A percentile compares a stretch with the other conserved stretches of the same genome.
Evolutionary conservation across 2,888 invertebrate genomes (phyloP).

Genomic region (Drosophila koepferae): DNA sequence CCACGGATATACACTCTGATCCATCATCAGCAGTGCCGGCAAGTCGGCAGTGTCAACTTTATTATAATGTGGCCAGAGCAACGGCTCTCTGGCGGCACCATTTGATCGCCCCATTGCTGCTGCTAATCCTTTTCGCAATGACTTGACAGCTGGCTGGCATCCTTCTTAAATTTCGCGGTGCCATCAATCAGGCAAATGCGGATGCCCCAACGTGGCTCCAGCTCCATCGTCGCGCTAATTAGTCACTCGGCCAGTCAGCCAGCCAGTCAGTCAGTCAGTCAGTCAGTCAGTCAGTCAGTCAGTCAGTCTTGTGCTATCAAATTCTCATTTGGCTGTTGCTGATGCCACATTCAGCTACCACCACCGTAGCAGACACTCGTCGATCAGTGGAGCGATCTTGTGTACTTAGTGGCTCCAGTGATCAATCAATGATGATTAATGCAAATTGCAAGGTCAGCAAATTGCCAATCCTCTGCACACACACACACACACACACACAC

Average conservation of each 20-base stretch:
- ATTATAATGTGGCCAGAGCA: slow-evolving; percentile 57
- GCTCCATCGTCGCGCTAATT: slow-evolving; percentile 74
- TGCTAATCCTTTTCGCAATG: slow-evolving; percentile 84
- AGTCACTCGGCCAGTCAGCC: slow-evolving; percentile 66
- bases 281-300: slow-evolving; percentile 15
- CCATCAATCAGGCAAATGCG: slow-evolving; percentile 83
- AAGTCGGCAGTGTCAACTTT: slow-evolving; percentile 79
- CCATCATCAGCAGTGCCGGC: slow-evolving; percentile 71
- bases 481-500: slow-evolving; percentile 51
- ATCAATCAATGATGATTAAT: slow-evolving; percentile 82
- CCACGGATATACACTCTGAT: slow-evolving; percentile 58
- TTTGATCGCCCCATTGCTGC: slow-evolving; percentile 76
- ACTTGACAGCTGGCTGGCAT: slow-evolving; percentile 84
- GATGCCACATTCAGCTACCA: slow-evolving; percentile 49
- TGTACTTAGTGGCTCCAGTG: slow-evolving; percentile 75
- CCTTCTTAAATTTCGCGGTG: slow-evolving; percentile 85
- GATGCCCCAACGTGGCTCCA: slow-evolving; percentile 37
- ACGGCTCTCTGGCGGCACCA: slow-evolving; percentile 74
- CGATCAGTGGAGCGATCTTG: slow-evolving; percentile 52
- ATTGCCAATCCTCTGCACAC: slow-evolving; percentile 46
- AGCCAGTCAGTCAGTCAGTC: slow-evolving; percentile 16
- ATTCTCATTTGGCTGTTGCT: slow-evolving; percentile 26
- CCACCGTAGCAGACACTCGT: slow-evolving; percentile 44
- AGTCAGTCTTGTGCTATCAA: slow-evolving; percentile 31
- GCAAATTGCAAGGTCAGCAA: slow-evolving; percentile 80